These are phyloP conservation scores for Pelochelys cantorii DNA, from an alignment of 2,797 vertebrate genomes.

Conservation along the genomic window DNA sequence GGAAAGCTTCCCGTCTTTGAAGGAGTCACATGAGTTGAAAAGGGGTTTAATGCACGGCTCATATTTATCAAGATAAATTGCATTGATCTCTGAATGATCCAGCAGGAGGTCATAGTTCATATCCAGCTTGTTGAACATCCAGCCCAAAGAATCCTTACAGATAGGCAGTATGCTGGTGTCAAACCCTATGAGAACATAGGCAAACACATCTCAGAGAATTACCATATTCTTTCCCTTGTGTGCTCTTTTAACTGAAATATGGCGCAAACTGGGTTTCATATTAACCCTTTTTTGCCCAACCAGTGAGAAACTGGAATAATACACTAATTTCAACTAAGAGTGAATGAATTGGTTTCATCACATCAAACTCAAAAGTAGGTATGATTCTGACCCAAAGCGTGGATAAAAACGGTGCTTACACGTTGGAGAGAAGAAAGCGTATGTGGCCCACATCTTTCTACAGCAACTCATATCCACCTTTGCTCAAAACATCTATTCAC, in stretches of 20 bases:
- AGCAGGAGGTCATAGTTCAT: constrained; percentile 98
- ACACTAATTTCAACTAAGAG: neutral
- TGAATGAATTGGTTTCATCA: neutral
- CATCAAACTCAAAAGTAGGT: neutral
- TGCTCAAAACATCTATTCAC: neutral
- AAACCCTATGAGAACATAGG: constrained; percentile 84
- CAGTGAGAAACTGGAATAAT: neutral
- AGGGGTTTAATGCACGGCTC: constrained; percentile 96
- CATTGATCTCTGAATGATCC: constrained; percentile 94
- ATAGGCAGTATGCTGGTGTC: constrained; percentile 98
- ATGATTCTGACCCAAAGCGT: neutral
- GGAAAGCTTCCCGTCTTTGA: constrained; percentile 97
- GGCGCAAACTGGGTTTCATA: neutral
- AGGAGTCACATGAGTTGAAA: constrained; percentile 98
- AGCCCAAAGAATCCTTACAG: constrained; percentile 97
- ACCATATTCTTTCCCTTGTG: neutral
- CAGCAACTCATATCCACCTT: constrained; percentile 9
- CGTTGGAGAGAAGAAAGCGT: neutral
- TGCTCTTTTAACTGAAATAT: constrained; percentile 3
- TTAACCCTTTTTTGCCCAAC: neutral
- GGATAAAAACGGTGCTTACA: neutral
- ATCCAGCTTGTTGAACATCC: constrained; percentile 99
- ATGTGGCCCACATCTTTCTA: neutral
- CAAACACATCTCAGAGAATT: neutral
- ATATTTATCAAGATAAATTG: constrained; percentile 96